A percentile compares a stretch with the other conserved stretches of the same genome.
Evolutionary conservation across 2,888 invertebrate genomes (phyloP).

Genomic region (Lasioglossum calceatum): DNA sequence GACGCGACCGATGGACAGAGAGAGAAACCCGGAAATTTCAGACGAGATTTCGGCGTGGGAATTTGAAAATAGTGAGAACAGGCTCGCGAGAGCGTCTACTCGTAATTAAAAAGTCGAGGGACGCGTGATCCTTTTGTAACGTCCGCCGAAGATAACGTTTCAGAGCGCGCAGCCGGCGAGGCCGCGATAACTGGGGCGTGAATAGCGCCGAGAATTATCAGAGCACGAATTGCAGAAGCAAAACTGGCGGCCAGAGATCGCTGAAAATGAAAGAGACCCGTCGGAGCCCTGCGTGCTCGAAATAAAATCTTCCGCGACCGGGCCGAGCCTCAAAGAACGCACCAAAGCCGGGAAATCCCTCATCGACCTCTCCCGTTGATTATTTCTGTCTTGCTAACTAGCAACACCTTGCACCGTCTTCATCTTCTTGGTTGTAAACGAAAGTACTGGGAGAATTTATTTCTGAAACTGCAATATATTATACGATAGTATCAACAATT

Average conservation of each 20-base stretch:
- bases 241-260: constrained; percentile 42
- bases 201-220: constrained; percentile 52
- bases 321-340: constrained; percentile 18
- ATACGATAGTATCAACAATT: neutral
- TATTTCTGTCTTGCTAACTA: neutral
- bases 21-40: neutral
- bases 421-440: neutral
- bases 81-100: neutral
- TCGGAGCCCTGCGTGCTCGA: constrained; percentile 32
- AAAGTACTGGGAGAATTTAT: no score
- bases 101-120: constrained; percentile 45
- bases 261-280: constrained; percentile 46
- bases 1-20: neutral
- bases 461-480: no score
- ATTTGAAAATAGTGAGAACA: neutral
- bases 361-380: neutral
- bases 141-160: constrained; percentile 52
- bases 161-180: constrained; percentile 22
- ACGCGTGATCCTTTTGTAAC: constrained; percentile 24
- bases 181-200: constrained; percentile 47
- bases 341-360: neutral
- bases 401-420: neutral
- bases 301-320: constrained; percentile 37
- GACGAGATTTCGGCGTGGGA: neutral
- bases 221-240: constrained; percentile 52